Conservation (phyloP, 2,113 vertebrate genomes). For the Hypomesus transpacificus region DNA sequence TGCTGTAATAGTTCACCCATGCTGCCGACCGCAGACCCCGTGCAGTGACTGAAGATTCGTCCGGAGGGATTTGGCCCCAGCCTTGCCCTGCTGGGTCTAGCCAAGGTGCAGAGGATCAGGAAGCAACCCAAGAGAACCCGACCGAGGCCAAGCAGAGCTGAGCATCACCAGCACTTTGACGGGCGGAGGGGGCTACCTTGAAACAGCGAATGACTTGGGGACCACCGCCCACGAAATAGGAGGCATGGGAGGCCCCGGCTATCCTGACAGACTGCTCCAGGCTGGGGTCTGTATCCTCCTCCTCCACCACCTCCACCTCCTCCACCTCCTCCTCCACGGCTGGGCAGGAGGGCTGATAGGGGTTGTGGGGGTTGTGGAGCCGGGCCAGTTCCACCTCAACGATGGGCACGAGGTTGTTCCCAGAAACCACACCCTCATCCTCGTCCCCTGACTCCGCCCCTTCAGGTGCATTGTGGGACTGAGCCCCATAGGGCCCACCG, state of each 20-base stretch:
- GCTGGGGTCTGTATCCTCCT: slow-evolving; percentile 23
- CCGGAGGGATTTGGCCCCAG: background rate
- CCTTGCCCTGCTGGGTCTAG: background rate
- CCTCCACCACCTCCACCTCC: slow-evolving; percentile 26
- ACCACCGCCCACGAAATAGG: slow-evolving; percentile 55
- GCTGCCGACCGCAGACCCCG: background rate
- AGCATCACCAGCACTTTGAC: slow-evolving; percentile 23
- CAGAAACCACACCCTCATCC: slow-evolving; percentile 48
- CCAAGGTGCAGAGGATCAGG: slow-evolving; percentile 50
- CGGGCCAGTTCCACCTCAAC: slow-evolving; percentile 53
- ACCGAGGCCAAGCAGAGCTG: slow-evolving; percentile 36
- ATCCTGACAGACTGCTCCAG: slow-evolving; percentile 29
- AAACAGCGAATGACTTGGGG: slow-evolving; percentile 62
- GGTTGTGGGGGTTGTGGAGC: slow-evolving; percentile 33
- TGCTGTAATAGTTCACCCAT: background rate
- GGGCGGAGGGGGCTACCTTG: slow-evolving; percentile 58
- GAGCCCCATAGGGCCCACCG: slow-evolving; percentile 18
- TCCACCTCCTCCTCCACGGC: slow-evolving; percentile 39
- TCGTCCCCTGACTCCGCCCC: slow-evolving; percentile 44
- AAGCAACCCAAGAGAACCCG: slow-evolving; percentile 27
- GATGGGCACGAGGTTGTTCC: slow-evolving; percentile 41
- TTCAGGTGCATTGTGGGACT: slow-evolving; percentile 13
- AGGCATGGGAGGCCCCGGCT: slow-evolving; percentile 49
- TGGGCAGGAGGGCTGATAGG: slow-evolving; percentile 19
- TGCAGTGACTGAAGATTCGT: background rate